Conservation (phyloP, 2,888 invertebrate genomes). For the Pelosia muscerda region DNA sequence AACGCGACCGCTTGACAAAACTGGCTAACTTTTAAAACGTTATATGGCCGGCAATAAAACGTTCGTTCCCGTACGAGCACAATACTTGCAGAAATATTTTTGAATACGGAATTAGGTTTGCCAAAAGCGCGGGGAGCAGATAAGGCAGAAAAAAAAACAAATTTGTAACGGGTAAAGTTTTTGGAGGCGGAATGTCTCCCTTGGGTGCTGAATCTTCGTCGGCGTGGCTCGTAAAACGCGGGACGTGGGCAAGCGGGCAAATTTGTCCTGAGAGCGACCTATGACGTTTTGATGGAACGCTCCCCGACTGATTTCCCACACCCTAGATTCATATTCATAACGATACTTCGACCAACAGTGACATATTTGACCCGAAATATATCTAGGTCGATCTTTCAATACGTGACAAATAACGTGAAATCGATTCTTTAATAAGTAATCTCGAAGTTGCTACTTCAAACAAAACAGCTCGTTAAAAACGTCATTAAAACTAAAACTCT, state of each 20-base stretch:
- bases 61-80: constrained; percentile 83
- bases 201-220: constrained; percentile 86
- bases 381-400: constrained; percentile 61
- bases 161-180: constrained; percentile 87
- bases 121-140: constrained; percentile 86
- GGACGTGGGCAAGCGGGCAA: constrained; percentile 86
- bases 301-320: constrained; percentile 81
- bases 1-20: constrained; percentile 75
- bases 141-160: constrained; percentile 86
- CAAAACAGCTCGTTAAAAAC: constrained; percentile 54
- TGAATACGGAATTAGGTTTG: constrained; percentile 87
- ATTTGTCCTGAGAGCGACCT: constrained; percentile 86
- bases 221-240: constrained; percentile 85
- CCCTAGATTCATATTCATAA: constrained; percentile 86
- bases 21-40: constrained; percentile 86
- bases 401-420: constrained; percentile 61
- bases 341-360: constrained; percentile 72
- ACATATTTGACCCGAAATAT: constrained; percentile 70
- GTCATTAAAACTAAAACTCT: constrained; percentile 68
- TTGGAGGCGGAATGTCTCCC: constrained; percentile 86
- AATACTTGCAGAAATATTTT: constrained; percentile 87
- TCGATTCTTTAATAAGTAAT: constrained; percentile 59
- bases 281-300: constrained; percentile 87
- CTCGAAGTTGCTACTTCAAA: constrained; percentile 38
- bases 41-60: constrained; percentile 86